These are phyloP conservation scores for Echeneis naucrates DNA, from an alignment of 2,797 vertebrate genomes.

Conservation along the genomic window DNA sequence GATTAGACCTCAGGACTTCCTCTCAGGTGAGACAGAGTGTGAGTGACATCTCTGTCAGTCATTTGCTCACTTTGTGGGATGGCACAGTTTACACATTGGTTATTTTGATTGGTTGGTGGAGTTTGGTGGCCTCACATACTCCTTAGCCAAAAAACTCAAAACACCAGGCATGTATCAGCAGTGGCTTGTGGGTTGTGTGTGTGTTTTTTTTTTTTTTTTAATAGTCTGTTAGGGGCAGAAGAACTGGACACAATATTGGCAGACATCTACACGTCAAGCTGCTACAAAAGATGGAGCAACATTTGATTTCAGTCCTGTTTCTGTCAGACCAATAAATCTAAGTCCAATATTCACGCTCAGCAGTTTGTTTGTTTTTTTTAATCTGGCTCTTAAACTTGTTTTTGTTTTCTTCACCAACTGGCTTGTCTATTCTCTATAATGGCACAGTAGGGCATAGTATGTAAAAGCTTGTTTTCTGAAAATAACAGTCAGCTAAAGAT, in stretches of 20 bases:
- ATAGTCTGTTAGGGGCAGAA: background rate
- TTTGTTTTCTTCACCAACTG: background rate
- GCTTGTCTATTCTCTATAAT: background rate
- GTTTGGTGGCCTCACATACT: background rate
- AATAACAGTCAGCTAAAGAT: background rate
- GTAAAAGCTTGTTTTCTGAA: background rate
- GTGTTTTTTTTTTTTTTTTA: too few relatives aligned
- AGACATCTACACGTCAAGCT: background rate
- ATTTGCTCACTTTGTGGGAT: background rate
- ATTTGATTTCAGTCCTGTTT: background rate
- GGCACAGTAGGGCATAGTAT: background rate
- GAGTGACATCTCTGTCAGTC: background rate
- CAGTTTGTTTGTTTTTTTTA: background rate
- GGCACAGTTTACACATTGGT: background rate
- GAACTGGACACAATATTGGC: background rate
- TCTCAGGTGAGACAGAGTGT: background rate
- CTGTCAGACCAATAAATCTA: constrained; percentile 1
- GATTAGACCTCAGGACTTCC: too few relatives aligned
- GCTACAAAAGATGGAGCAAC: background rate
- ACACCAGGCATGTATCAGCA: background rate
- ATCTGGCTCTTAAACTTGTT: background rate
- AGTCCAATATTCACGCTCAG: background rate
- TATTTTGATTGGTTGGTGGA: background rate
- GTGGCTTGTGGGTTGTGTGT: too few relatives aligned
- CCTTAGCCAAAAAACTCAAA: background rate